A percentile compares a stretch with the other conserved stretches of the same genome.
Conservation (phyloP, 1,140 invertebrate species). For the Tyrophagus putrescentiae region DNA sequence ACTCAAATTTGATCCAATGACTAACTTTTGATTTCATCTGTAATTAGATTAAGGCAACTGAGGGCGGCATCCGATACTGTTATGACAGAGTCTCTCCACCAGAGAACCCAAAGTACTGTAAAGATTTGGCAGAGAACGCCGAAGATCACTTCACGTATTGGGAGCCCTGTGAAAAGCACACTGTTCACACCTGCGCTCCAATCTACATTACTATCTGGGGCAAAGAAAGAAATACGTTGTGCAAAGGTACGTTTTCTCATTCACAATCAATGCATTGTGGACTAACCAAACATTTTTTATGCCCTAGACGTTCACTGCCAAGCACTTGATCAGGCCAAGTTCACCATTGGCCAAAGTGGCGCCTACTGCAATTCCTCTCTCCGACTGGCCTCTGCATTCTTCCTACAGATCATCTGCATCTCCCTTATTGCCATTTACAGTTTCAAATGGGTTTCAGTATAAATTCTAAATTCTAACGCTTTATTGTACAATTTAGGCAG, state of each 20-base stretch:
- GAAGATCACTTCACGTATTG: constrained; percentile 6
- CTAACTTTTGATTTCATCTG: not conserved
- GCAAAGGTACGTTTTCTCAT: constrained; percentile 6
- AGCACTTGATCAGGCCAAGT: constrained; percentile 13
- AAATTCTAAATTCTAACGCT: too few relatives aligned
- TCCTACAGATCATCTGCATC: not conserved
- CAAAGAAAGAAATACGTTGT: not conserved
- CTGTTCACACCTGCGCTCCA: constrained; percentile 7
- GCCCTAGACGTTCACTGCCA: constrained; percentile 8
- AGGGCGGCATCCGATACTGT: constrained; percentile 12
- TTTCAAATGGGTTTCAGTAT: too few relatives aligned
- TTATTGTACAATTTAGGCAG: too few relatives aligned
- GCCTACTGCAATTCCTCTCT: constrained; percentile 14
- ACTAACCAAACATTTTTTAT: not conserved
- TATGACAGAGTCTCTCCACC: constrained; percentile 14
- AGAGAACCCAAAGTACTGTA: constrained; percentile 9
- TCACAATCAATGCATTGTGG: not conserved
- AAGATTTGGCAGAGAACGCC: not conserved
- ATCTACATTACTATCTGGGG: constrained; percentile 19
- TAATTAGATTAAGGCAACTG: constrained; percentile 4
- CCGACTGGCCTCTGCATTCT: not conserved
- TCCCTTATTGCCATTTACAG: too few relatives aligned
- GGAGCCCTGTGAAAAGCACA: constrained; percentile 9
- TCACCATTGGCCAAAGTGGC: constrained; percentile 12
- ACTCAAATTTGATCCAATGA: not conserved